These are phyloP conservation scores for Sinopyrophorus schimmeli DNA, from an alignment of 2,888 invertebrate genomes.

Conservation along the genomic window DNA sequence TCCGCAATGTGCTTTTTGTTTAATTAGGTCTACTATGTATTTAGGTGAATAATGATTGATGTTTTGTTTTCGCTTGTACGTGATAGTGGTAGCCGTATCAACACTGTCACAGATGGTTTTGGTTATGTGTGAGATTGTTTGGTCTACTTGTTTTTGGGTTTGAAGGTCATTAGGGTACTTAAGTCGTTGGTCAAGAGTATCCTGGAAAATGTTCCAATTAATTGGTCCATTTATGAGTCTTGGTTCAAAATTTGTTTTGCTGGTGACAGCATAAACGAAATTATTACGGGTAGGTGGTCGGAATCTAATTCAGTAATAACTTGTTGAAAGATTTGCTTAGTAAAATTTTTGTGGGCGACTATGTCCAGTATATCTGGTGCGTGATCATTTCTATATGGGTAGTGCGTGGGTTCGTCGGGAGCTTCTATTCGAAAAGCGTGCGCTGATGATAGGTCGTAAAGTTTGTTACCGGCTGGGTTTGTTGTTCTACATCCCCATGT, in stretches of 20 bases:
- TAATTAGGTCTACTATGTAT: constrained; percentile 3
- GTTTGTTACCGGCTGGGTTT: constrained; percentile 2
- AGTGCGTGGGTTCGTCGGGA: constrained; percentile 1
- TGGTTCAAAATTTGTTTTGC: neutral
- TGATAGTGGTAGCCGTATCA: neutral
- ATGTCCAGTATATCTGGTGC: constrained; percentile 1
- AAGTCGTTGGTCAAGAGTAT: neutral
- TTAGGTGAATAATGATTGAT: constrained; percentile 1
- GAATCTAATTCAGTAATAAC: neutral
- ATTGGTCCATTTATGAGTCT: neutral
- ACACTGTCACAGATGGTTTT: constrained; percentile 4
- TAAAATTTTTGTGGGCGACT: constrained; percentile 1
- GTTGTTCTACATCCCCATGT: constrained; percentile 2
- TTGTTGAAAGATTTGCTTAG: constrained; percentile 1
- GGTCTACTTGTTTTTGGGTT: constrained; percentile 1
- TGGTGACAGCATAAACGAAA: too few relatives aligned
- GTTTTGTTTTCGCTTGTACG: neutral
- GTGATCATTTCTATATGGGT: constrained; percentile 4
- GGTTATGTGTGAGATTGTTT: constrained; percentile 7
- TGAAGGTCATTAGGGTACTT: neutral
- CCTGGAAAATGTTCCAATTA: neutral
- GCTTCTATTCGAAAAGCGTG: constrained; percentile 1
- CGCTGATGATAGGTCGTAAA: constrained; percentile 1
- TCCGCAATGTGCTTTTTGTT: constrained; percentile 1
- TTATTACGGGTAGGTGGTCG: neutral